Base-by-base conservation (phyloP, 2,113 vertebrate species). In the Tetraodon nigroviridis region DNA sequence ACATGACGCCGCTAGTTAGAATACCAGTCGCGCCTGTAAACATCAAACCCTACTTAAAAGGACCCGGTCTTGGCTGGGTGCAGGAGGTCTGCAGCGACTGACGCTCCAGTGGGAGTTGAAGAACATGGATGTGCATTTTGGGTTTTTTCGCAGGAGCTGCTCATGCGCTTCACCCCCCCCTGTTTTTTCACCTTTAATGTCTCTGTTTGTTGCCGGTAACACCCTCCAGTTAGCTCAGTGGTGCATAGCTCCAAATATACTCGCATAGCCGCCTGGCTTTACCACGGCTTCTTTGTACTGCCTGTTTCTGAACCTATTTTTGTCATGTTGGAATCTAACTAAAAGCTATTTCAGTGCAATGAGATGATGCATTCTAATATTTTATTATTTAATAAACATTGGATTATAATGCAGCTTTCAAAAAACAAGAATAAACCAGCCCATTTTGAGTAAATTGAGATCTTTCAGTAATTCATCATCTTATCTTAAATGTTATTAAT, bases 101-200 rank as follows among this genome's bases (percentile, higher is more conserved):
- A 55, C 54, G 14, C 45, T 52, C 45, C 68, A 48, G 15, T 19
- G 16, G 73, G 54, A 44, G 15, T 7, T 55, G 18, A 21, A 48
- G 54, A 61, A 58, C 7, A 1, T 40, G 52, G 27, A 58, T 63
- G 61, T 65, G 52, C 21, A 46, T 58, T 78, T 62, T 62, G 61
- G 4, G 24, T 27, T 27, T 67, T 72, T 51, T 18, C 22, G 17
- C 17, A 32, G 61, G 45, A 76, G 47, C 45, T 63, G 53, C 69
- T 32, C 6, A 32, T 6, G 29, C 6, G 5, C 1, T 1, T 11
- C 8, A 8, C 32, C 32, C 32, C 32, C 17, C 55, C 55, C 48
- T 64, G 71, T 71, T 69, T 51, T 55, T 29, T 41, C 58, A 70
- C 64, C 44, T 82, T 69, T 56, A 60, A 58, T 67, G 32, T 60